Evolutionary conservation across 2,797 vertebrate species (phyloP), one percentile per base, ranked within the genome.

Genomic region (Myotis vivesi): DNA sequence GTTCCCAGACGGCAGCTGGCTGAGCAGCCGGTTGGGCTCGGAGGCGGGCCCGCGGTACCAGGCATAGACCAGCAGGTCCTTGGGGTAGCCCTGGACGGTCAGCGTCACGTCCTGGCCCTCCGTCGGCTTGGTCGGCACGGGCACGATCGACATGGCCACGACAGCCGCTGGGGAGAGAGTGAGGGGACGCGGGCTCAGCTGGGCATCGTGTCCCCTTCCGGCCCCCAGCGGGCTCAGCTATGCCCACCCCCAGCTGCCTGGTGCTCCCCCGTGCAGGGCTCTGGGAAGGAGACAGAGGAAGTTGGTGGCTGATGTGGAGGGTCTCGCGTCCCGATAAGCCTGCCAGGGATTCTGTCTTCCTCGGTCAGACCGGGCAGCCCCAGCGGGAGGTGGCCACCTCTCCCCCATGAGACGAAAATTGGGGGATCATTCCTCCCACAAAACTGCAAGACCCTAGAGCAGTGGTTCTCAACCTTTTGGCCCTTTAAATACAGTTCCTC

Each of bases 91-190:
- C 33, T 79, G 97, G 0, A 97, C 97, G 0, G 96, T 97, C 86
- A 97, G 88, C 0, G 90, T 97, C 90, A 97, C 97, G 0, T 97
- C 97, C 86, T 97, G 97, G 59, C 97, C 97, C 76, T 97, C 97
- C 20, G 0, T 64, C 0, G 97, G 97, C 62, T 91, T 97, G 62
- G 77, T 16, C 0, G 97, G 97, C 23, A 97, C 80, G 0, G 97
- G 97, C 51, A 97, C 92, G 0, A 97, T 97, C 4, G 84, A 94
- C 96, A 92, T 96, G 91, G 90, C 81, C 2, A 96, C 86, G 0
- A n/a, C 93, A 0, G 96, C 97, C 0, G 97, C 97, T 97, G 96
- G 3, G 33, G 95, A 87, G 72, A 96, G 44, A 88, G 68, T 1
- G 1, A 9, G 25, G n/a, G 2, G 7, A 15, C 3, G 20, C 19